These are phyloP conservation scores for Eriocheir sinensis DNA, from an alignment of 1,140 invertebrate species.

Conservation along the genomic window DNA sequence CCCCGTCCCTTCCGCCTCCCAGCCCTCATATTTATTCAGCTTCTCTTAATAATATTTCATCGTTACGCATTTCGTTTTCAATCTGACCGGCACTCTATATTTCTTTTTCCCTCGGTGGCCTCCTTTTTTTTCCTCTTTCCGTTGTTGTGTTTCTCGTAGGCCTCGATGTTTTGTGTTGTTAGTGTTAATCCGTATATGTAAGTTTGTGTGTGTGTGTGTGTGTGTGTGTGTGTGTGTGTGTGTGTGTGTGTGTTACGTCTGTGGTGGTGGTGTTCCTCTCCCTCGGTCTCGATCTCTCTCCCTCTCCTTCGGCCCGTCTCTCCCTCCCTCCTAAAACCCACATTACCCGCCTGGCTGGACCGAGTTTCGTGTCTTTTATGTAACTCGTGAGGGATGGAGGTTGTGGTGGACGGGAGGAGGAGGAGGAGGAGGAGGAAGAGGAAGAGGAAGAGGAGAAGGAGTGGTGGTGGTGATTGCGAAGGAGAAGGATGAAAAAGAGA, in stretches of 20 bases:
- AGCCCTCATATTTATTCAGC: background rate
- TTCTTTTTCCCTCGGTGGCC: background rate
- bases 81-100: background rate
- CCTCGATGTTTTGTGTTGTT: too few relatives aligned
- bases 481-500: background rate
- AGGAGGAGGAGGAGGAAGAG: background rate
- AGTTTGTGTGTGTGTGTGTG: background rate
- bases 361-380: background rate
- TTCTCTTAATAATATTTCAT: background rate
- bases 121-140: background rate
- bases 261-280: too few relatives aligned
- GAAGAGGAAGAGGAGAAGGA: background rate
- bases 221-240: constrained; percentile 14
- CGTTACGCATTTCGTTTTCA: background rate
- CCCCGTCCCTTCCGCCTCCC: background rate
- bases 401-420: background rate
- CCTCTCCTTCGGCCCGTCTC: background rate
- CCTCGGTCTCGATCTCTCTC: background rate
- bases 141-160: background rate
- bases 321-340: background rate
- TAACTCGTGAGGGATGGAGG: constrained; percentile 22
- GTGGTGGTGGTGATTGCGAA: background rate
- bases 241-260: background rate
- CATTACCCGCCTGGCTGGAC: background rate
- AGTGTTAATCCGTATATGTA: background rate